Evolutionary conservation across 2,113 vertebrate genomes (phyloP).

Genomic region (Vulpes lagopus): DNA sequence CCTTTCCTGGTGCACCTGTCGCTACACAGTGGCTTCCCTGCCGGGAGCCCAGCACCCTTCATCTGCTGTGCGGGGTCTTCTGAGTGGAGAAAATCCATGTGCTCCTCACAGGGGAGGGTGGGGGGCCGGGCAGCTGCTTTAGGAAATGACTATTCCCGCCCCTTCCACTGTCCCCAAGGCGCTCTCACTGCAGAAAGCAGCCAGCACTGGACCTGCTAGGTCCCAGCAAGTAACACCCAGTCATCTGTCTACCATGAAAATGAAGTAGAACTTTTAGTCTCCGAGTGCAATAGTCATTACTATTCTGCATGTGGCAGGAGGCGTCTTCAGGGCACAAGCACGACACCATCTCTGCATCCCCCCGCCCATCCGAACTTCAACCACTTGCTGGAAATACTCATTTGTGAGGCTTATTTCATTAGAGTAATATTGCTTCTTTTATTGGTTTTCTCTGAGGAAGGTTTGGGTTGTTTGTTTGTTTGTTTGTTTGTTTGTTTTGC

Average conservation of each 20-base stretch:
- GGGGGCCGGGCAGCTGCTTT: neutral
- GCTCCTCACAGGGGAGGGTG: neutral
- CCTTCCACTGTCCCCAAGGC: neutral
- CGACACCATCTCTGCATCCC: neutral
- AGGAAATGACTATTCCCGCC: neutral
- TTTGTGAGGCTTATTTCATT: neutral
- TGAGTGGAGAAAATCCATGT: rapidly evolving
- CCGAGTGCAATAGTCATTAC: neutral
- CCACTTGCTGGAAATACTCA: neutral
- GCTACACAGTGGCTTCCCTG: neutral
- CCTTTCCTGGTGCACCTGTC: neutral
- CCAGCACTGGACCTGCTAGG: neutral
- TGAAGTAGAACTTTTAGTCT: neutral
- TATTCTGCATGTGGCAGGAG: neutral
- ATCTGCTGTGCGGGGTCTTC: rapidly evolving
- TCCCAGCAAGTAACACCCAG: neutral
- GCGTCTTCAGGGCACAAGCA: rapidly evolving
- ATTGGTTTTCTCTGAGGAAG: conserved; percentile 3
- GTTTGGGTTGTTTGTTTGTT: neutral
- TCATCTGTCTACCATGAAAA: neutral
- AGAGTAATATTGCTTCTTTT: neutral
- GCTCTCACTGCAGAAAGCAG: neutral
- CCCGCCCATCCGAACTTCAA: neutral
- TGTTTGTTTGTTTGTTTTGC: neutral
- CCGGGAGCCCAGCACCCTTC: rapidly evolving